phyloP scores from a whole-genome alignment of 2,888 invertebrate genomes.

The Petrolisthes cinctipes region DNA sequence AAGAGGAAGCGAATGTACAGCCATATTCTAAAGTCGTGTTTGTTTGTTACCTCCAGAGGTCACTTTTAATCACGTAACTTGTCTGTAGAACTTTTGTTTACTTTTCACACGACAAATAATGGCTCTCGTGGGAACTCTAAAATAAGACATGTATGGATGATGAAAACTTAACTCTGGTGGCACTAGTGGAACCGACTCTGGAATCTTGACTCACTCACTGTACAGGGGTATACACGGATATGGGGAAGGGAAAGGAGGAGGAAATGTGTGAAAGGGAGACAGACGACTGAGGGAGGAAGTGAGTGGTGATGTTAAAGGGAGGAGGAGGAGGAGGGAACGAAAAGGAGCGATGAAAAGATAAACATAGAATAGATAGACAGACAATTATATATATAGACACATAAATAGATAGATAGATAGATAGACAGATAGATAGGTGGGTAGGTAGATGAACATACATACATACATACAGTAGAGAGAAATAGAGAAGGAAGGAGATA shows the following conservation, averaged over 20 bases:
- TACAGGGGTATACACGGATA: background rate
- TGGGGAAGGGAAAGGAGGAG: background rate
- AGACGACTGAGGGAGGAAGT: background rate
- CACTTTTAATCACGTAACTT: too few species aligned
- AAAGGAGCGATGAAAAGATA: background rate
- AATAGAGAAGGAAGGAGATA: background rate
- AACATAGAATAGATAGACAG: too few species aligned
- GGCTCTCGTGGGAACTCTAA: too few species aligned
- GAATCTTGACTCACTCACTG: too few species aligned
- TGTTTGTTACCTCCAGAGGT: too few species aligned
- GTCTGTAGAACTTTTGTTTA: too few species aligned
- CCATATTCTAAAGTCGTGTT: too few species aligned
- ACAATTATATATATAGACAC: too few species aligned
- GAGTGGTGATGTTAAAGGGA: background rate
- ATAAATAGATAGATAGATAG: background rate
- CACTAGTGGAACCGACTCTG: too few species aligned
- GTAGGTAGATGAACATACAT: background rate
- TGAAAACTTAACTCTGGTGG: too few species aligned
- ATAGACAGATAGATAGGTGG: background rate
- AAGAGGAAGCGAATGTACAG: background rate
- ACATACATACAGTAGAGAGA: background rate
- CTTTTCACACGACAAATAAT: too few species aligned
- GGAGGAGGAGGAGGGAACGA: background rate
- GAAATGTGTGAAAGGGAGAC: background rate
- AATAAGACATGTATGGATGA: too few species aligned